Evolutionary conservation across 2,113 vertebrate genomes (phyloP), one percentile per base, ranked within the genome.

Genomic region (Centropus bengalensis): DNA sequence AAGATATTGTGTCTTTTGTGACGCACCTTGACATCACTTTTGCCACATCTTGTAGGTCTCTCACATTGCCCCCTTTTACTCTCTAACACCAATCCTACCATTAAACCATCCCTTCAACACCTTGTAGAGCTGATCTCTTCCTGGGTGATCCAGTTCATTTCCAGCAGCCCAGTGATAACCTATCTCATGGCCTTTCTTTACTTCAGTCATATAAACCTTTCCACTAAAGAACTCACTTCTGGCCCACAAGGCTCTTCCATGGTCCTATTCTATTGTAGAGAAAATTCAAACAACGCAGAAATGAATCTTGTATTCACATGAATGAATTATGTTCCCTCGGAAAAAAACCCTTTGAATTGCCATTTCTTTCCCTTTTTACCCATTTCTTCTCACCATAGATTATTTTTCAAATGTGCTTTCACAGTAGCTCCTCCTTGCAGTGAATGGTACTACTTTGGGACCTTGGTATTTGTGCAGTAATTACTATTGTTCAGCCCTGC

Each of bases 401-500:
- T 95, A 64, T 94, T 94, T 95, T 90, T 88, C 76, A 79, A 94
- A 94, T 86, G 58, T 80, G 63, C 71, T 93, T 94, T 96, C 94
- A 82, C 85, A 96, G 85, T 88, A 96, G 56, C 33, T 91, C 76
- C 60, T 83, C 71, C 71, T 1, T 90, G 89, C 63, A 91, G 55
- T 86, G 75, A 95, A 95, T 59, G 68, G 67, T 44, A 42, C 63
- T 89, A 73, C 89, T 95, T 86, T 80, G 84, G 60, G 88, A 86
- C 76, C 64, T 83, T 40, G 9, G 85, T 88, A 81, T 94, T 96
- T 78, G 60, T 78, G 64, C 64, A 56, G 63, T 91, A 95, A 96
- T 96, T 96, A 78, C 90, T 83, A 94, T 93, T 95, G 88, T 94
- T 96, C 88, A 86, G 52, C 75, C 49, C 52, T 78, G 40, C 86